Base-by-base conservation (phyloP, 2,113 vertebrate species). In the Rhinolophus ferrumequinum region DNA sequence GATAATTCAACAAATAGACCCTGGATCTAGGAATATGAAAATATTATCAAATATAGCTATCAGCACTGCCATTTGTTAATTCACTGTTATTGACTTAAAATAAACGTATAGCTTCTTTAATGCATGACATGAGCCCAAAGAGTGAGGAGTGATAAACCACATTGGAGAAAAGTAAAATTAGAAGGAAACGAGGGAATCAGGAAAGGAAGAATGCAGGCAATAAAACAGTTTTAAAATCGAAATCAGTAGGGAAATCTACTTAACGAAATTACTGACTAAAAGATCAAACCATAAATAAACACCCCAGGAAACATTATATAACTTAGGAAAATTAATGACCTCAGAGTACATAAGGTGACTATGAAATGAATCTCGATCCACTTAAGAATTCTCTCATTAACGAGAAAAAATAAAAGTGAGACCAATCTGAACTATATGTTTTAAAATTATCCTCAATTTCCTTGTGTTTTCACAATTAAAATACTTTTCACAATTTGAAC, bases 401-500 rank as follows among this genome's bases (percentile, higher is more conserved):
- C 44, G 8, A 82, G 73, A 62, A 70, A 75, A 47, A 85, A 52
- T 66, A n/a, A 66, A 81, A 54, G 58, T 12, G 3, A 58, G 44
- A 80, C 66, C n/a, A 69, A 70, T 72, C 16, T 80, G 60, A 77
- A n/a, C 69, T 72, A 26, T 56, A 91, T 81, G 56, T 47, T 87
- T 69, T 79, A 93, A 0, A 79, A 52, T 44, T 60, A 94, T 64
- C 24, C 58, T 69, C n/a, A 67, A 81, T 86, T 83, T 88, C 52
- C 81, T 88, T 38, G 6, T 84, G 19, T 92, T 90, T 89, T 73
- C 67, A 89, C 24, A 73, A 94, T 38, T 81, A 94, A 95, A 92
- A 84, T 79, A 83, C 13, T 54, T 28, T 73, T 88, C 19, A 15
- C 33, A 80, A 95, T 84, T 83, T 90, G 33, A 90, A 75, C 14